Conservation (phyloP, 2,113 vertebrate genomes). For the Callaeas wilsoni region DNA sequence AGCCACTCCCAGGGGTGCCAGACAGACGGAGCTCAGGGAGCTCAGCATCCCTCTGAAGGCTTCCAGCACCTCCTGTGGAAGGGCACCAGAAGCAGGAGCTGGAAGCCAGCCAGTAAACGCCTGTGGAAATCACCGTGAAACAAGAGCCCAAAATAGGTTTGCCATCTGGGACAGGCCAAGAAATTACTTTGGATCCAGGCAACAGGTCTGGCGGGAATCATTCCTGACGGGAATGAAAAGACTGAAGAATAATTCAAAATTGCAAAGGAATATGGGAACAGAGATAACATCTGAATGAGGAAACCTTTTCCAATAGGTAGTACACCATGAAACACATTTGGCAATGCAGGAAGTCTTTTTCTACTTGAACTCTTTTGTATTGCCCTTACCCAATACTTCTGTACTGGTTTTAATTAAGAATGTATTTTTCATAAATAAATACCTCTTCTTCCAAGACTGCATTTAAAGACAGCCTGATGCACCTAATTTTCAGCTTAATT, state of each 20-base stretch:
- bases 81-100: background rate
- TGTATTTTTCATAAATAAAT: background rate
- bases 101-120: background rate
- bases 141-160: background rate
- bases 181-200: background rate
- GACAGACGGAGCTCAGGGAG: background rate
- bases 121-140: background rate
- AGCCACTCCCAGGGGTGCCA: background rate
- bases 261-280: background rate
- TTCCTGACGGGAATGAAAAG: fast-evolving
- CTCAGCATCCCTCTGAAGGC: background rate
- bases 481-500: background rate
- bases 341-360: background rate
- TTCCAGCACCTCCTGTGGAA: background rate
- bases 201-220: background rate
- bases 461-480: background rate
- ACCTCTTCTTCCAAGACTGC: background rate
- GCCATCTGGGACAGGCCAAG: background rate
- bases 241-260: background rate
- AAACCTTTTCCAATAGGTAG: background rate
- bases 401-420: background rate
- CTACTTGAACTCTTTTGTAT: background rate
- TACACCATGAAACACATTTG: background rate
- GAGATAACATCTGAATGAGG: background rate
- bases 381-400: background rate